phyloP scores from a whole-genome alignment of 1,140 invertebrate species.

The Ceratosolen solmsi region DNA sequence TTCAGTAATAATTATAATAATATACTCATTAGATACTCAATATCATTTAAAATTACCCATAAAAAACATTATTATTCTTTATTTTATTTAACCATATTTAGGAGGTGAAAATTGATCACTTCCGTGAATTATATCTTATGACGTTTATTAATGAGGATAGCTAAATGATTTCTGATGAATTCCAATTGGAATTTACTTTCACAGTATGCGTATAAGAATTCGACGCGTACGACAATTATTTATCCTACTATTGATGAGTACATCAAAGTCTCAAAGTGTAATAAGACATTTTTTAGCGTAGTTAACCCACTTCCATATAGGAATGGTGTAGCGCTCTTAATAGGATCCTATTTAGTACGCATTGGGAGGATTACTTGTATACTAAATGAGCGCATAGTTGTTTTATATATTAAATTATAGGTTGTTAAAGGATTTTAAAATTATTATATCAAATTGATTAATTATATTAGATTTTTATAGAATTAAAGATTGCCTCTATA shows the following conservation, averaged over 20 bases:
- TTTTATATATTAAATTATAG: too few relatives aligned
- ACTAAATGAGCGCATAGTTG: too few relatives aligned
- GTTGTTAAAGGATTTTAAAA: too few relatives aligned
- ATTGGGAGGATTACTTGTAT: background rate
- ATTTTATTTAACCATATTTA: background rate
- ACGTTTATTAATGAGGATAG: background rate
- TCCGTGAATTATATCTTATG: conserved; percentile 17
- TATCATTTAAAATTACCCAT: too few relatives aligned
- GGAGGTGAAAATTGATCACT: too few relatives aligned
- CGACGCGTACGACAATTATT: conserved; percentile 4
- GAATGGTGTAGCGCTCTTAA: conserved; percentile 35
- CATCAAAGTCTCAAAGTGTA: conserved; percentile 32
- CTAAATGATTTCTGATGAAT: conserved; percentile 18
- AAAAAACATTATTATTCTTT: too few relatives aligned
- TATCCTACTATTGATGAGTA: conserved; percentile 12
- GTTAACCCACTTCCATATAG: conserved; percentile 35
- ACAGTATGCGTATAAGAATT: background rate
- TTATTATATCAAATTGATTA: too few relatives aligned
- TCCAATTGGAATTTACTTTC: conserved; percentile 26
- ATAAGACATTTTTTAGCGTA: conserved; percentile 50
- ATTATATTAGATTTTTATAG: too few relatives aligned
- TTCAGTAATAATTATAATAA: too few relatives aligned
- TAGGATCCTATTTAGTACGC: conserved; percentile 42
- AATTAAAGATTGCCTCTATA: too few relatives aligned
- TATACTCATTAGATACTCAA: too few relatives aligned